Conservation (phyloP, 2,113 vertebrate species). For the Dicaeum eximium region DNA sequence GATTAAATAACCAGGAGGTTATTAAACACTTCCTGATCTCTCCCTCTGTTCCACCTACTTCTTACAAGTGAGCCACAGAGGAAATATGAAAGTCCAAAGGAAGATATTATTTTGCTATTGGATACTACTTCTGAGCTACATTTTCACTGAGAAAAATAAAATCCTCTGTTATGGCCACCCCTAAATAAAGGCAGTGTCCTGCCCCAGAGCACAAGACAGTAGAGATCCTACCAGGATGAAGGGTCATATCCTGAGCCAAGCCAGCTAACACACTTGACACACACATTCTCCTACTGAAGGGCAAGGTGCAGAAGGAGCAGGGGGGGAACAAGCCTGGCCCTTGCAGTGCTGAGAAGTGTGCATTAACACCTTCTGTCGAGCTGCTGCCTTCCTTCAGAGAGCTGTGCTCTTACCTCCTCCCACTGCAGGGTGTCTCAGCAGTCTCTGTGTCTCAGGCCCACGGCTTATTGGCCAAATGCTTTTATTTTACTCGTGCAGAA, state of each 20-base stretch:
- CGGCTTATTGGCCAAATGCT: neutral
- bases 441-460: neutral
- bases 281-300: neutral
- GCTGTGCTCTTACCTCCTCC: neutral
- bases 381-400: neutral
- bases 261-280: neutral
- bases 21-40: slow-evolving; percentile 47
- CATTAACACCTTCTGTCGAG: neutral
- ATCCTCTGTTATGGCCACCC: neutral
- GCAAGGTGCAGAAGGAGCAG: neutral
- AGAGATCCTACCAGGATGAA: neutral
- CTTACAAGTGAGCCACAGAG: slow-evolving; percentile 27
- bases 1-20: slow-evolving; percentile 44
- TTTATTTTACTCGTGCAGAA: neutral
- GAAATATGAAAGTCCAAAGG: slow-evolving; percentile 21
- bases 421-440: neutral
- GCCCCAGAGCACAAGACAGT: neutral
- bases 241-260: neutral
- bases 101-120: neutral
- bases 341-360: neutral
- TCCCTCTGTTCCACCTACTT: neutral
- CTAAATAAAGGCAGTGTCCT: neutral
- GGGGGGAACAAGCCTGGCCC: neutral
- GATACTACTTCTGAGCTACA: neutral
- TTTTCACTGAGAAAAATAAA: neutral